phyloP scores from a whole-genome alignment of 2,888 invertebrate species.

The Chamaedrilus cognettii region DNA sequence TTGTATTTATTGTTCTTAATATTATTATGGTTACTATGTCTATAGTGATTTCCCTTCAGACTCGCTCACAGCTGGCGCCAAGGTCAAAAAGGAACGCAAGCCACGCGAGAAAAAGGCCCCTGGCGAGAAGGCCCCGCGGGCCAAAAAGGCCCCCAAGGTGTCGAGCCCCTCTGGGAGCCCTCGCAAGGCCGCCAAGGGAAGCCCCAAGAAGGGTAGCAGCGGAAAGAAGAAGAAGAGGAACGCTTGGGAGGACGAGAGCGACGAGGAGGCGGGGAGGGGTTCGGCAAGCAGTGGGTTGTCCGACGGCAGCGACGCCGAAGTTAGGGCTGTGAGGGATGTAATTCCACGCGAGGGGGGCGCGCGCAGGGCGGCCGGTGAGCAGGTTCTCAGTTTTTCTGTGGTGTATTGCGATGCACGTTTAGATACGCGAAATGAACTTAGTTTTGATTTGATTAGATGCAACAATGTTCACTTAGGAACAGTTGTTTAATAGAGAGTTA shows the following conservation, averaged over 20 bases:
- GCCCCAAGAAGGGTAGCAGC: constrained; percentile 43
- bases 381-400: neutral
- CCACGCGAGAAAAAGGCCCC: constrained; percentile 20
- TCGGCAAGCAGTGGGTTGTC: constrained; percentile 37
- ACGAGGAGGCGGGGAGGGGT: too few species aligned
- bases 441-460: too few species aligned
- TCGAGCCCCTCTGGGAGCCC: too few species aligned
- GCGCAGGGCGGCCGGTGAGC: constrained; percentile 22
- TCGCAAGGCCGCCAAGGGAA: constrained; percentile 6
- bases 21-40: too few species aligned
- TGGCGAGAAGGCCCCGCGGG: neutral
- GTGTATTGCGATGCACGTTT: neutral
- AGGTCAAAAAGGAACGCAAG: constrained; percentile 15
- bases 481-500: too few species aligned
- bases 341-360: constrained; percentile 15
- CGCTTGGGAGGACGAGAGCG: constrained; percentile 55
- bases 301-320: constrained; percentile 27
- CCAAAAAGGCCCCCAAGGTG: constrained; percentile 12
- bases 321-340: constrained; percentile 3
- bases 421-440: too few species aligned
- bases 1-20: too few species aligned
- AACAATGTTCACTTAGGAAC: too few species aligned
- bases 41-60: too few species aligned
- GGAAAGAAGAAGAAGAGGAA: constrained; percentile 57
- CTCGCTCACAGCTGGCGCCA: too few species aligned